A percentile compares a stretch with the other conserved stretches of the same genome.
Evolutionary conservation across 1,140 invertebrate genomes (phyloP).

Genomic region (Drosophila paulistorum): DNA sequence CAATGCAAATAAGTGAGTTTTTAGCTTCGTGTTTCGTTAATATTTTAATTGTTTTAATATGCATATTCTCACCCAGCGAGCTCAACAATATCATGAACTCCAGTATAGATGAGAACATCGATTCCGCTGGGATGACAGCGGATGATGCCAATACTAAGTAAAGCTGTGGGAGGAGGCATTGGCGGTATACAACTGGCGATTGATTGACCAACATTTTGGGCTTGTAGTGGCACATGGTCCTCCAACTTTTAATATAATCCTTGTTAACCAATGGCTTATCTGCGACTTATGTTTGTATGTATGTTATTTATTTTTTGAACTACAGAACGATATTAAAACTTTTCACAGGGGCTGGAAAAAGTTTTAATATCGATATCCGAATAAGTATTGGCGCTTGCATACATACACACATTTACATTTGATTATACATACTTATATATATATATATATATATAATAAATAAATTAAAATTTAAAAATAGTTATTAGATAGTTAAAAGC

Average conservation of each 20-base stretch:
- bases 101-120: constrained; percentile 27
- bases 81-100: constrained; percentile 37
- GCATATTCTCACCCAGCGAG: constrained; percentile 27
- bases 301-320: constrained; percentile 27
- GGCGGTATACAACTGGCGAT: constrained; percentile 22
- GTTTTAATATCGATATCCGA: constrained; percentile 65
- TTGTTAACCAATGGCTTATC: constrained; percentile 43
- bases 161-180: constrained; percentile 6
- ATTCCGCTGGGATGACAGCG: constrained; percentile 29
- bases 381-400: constrained; percentile 10
- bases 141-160: constrained; percentile 36
- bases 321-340: constrained; percentile 63
- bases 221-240: constrained; percentile 44
- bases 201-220: constrained; percentile 36
- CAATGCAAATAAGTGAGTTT: constrained; percentile 58
- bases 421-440: background rate
- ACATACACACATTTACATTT: constrained; percentile 17
- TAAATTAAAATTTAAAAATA: constrained; percentile 12
- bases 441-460: background rate
- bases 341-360: constrained; percentile 73
- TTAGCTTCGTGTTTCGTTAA: background rate
- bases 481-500: constrained; percentile 18
- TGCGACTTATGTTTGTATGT: constrained; percentile 28
- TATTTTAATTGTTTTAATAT: background rate
- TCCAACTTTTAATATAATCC: constrained; percentile 36